These are phyloP conservation scores for Paramisgurnus dabryanus DNA, from an alignment of 2,113 vertebrate species.

Conservation along the genomic window DNA sequence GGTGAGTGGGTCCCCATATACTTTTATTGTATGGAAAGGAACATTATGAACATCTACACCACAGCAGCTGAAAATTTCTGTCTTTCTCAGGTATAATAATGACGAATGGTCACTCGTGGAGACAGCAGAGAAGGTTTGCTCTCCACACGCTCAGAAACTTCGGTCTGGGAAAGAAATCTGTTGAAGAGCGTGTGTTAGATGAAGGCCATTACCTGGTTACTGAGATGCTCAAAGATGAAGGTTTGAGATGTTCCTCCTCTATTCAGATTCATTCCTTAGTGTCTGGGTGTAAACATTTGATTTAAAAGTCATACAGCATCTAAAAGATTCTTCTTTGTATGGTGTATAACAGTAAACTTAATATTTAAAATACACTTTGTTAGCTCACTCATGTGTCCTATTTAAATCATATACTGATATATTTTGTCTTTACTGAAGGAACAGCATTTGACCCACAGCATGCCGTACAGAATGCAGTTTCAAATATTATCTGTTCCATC, in stretches of 20 bases:
- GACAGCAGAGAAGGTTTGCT: slow-evolving; percentile 60
- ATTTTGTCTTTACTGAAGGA: slow-evolving; percentile 12
- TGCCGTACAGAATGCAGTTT: too few species aligned
- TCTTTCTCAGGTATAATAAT: slow-evolving; percentile 42
- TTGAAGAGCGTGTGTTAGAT: slow-evolving; percentile 55
- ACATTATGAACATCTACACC: too few species aligned
- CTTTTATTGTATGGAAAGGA: too few species aligned
- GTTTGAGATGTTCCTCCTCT: slow-evolving; percentile 13
- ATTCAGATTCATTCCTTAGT: neutral
- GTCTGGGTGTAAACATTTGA: too few species aligned
- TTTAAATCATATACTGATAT: too few species aligned
- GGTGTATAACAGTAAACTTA: too few species aligned
- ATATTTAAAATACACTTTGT: too few species aligned
- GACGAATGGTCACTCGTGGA: slow-evolving; percentile 48
- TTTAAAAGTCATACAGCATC: too few species aligned
- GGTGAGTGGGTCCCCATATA: too few species aligned
- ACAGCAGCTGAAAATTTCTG: neutral
- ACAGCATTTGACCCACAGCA: slow-evolving; percentile 49
- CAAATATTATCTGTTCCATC: too few species aligned
- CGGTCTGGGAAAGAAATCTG: slow-evolving; percentile 60
- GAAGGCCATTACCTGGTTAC: slow-evolving; percentile 46
- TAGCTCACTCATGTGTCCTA: too few species aligned
- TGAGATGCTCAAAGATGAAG: slow-evolving; percentile 49
- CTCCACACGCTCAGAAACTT: slow-evolving; percentile 54
- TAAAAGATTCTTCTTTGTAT: too few species aligned